These are phyloP conservation scores for Acropora tenuis DNA, from an alignment of 64 coral and sea anemone genomes.

Conservation along the genomic window DNA sequence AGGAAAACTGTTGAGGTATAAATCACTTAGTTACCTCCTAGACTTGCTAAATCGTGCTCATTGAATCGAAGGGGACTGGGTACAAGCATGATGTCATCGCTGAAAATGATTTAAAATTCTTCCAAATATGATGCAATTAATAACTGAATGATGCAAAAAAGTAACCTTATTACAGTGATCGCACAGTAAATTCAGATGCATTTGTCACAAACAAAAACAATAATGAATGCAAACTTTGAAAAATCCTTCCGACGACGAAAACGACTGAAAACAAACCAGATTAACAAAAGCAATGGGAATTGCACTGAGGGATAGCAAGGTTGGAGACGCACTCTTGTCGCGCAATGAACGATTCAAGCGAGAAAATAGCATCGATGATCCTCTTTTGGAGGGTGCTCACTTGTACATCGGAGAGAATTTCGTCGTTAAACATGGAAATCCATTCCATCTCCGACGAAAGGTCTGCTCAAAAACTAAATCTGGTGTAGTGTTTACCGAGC, in stretches of 20 bases:
- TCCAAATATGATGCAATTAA: not conserved
- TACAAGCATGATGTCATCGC: not conserved
- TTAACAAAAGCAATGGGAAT: constrained; percentile 3
- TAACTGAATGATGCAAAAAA: not conserved
- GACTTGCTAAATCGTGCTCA: no score
- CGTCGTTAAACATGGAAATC: constrained; percentile 64
- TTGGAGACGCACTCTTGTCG: constrained; percentile 1
- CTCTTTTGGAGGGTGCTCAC: constrained; percentile 48
- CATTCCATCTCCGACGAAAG: constrained; percentile 62
- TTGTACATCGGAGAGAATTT: constrained; percentile 86
- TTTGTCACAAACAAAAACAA: not conserved
- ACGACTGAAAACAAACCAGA: constrained; percentile 13
- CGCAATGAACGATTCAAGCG: not conserved
- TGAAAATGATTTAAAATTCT: not conserved
- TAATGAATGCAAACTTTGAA: not conserved
- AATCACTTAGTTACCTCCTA: no score
- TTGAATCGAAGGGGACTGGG: not conserved
- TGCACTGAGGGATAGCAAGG: not conserved
- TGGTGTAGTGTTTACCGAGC: constrained; percentile 64
- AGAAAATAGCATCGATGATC: constrained; percentile 31
- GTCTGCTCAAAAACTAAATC: constrained; percentile 40
- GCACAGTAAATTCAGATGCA: not conserved
- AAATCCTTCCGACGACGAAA: constrained; percentile 29
- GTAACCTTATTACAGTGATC: not conserved
- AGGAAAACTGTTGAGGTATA: no score